Evolutionary conservation across 2,888 invertebrate genomes (phyloP), one percentile per base, ranked within the genome.

Genomic region (Neelides folsomi): DNA sequence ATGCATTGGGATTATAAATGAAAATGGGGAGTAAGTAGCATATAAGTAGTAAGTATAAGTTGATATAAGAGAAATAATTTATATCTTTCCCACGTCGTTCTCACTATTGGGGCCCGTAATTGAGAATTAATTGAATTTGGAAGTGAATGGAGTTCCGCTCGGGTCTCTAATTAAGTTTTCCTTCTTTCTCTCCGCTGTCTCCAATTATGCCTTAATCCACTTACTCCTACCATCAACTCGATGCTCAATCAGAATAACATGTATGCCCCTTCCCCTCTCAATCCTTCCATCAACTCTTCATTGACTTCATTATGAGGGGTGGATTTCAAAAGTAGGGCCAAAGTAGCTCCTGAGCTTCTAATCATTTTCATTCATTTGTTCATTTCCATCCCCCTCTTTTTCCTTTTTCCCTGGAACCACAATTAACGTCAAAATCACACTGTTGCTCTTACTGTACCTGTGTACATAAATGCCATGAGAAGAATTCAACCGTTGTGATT

Each of bases 51-150:
- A 42, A 12, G 18, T 5, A 18, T 12, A 42, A n/a, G 47, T 38
- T 15, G 40, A 49, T 41, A 18, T 35, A 49, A 49, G 27, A 5
- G 27, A 7, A 27, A 27, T 27, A 27, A 27, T 27, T 5, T 7
- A 27, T 27, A 5, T 27, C 27, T 5, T 27, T 7, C 27, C 7
- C 3, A 27, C 27, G 4, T 27, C 27, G 3, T 27, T 27, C 27
- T 27, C 7, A 27, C 27, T 27, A 27, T 27, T 7, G 27, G 27
- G 3, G 4, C 27, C 7, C 27, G 48, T 54, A 54, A 54, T 54
- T 54, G 54, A 54, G 51, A 49, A 36, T 40, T 54, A 54, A 54
- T 54, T 54, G 49, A 51, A 51, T 54, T 51, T 49, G 18, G 42
- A 40, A 49, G 20, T 13, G 49, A 51, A 54, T 54, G 41, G 42